A percentile compares a stretch with the other conserved stretches of the same genome.
phyloP scores from a whole-genome alignment of 2,113 vertebrate species.

The Bufo gargarizans region DNA sequence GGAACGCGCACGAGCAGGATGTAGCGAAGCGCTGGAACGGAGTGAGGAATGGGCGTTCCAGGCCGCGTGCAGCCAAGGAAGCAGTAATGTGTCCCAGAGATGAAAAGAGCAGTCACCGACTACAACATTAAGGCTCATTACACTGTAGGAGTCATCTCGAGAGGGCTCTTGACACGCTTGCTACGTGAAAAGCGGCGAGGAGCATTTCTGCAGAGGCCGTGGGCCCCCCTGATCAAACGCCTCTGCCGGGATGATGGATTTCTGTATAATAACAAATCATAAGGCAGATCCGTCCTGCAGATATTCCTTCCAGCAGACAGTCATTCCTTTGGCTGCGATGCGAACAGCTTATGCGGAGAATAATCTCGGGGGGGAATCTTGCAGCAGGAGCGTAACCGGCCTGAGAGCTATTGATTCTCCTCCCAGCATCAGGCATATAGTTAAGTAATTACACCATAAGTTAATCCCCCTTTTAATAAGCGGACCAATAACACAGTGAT shows the following conservation, averaged over 20 bases:
- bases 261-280: not conserved
- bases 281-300: not conserved
- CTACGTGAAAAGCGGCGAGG: not conserved
- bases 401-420: slow-evolving; percentile 26
- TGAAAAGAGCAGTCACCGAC: not conserved
- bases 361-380: not conserved
- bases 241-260: not conserved
- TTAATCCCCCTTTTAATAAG: slow-evolving; percentile 33
- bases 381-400: not conserved
- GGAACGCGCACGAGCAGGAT: no score
- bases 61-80: not conserved
- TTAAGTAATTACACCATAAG: slow-evolving; percentile 40
- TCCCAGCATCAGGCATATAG: slow-evolving; percentile 24
- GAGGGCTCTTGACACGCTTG: not conserved
- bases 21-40: not conserved
- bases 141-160: not conserved
- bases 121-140: not conserved
- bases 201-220: not conserved
- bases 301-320: not conserved
- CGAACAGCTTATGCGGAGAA: not conserved
- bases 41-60: not conserved
- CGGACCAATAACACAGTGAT: slow-evolving; percentile 25
- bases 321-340: not conserved
- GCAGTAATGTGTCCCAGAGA: not conserved
- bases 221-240: not conserved